These are phyloP conservation scores for Heteromormyrus szaboi DNA, from an alignment of 2,797 vertebrate genomes.

Conservation along the genomic window DNA sequence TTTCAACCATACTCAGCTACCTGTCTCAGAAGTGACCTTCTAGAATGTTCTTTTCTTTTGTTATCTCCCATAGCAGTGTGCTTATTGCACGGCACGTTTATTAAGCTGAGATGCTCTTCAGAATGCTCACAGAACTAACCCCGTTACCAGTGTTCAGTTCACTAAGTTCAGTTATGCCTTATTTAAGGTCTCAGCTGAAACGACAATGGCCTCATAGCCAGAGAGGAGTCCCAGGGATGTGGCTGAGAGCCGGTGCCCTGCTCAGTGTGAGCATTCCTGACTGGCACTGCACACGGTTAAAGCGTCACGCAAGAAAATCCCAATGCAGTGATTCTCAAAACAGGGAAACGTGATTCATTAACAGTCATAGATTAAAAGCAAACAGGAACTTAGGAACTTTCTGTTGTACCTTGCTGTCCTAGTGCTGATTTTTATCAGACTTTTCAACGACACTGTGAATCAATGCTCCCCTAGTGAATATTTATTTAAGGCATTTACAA, in stretches of 20 bases:
- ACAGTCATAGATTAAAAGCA: neutral
- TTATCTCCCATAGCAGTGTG: neutral
- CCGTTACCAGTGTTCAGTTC: neutral
- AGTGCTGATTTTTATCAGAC: neutral
- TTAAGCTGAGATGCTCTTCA: neutral
- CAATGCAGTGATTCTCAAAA: neutral
- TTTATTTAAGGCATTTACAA: neutral
- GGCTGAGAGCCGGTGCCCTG: neutral
- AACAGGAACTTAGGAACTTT: neutral
- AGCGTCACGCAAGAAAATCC: neutral
- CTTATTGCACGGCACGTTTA: neutral
- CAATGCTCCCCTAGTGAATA: neutral
- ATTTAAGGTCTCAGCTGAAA: neutral
- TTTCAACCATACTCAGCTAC: neutral
- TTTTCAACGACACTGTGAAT: neutral
- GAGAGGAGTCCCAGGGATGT: neutral
- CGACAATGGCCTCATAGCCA: neutral
- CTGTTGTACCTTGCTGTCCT: neutral
- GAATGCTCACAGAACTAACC: neutral
- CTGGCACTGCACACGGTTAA: neutral
- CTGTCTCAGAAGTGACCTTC: neutral
- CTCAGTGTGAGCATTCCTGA: neutral
- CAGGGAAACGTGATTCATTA: neutral
- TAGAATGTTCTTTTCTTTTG: neutral
- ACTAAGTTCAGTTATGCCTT: neutral